Base-by-base conservation (phyloP, 2,113 vertebrate genomes). In the Chascanopsetta lugubris region DNA sequence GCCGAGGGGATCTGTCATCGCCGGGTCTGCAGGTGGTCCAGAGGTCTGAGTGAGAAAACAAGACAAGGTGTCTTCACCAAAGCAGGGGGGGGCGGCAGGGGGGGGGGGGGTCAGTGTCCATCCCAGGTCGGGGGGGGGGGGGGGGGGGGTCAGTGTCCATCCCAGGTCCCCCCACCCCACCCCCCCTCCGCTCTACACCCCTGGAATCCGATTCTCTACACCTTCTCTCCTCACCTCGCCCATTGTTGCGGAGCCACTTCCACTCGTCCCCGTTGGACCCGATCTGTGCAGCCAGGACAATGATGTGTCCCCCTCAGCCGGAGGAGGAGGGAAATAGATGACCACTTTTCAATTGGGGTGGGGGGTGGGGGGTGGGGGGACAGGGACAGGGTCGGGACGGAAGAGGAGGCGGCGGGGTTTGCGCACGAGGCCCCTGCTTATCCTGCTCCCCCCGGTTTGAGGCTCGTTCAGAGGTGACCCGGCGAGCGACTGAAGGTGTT, bases 1-100 rank as follows among this genome's bases (percentile, higher is more conserved):
- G 88, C 67, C 75, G 83, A 89, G 79, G 75, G 75, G 75, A 88
- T 81, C 88, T 89, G 87, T 91, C 89, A 78, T 85, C 87, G 21
- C 59, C 56, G 3, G 47, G 75, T 50, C 88, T 72, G 85, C 89
- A 88, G 88, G 87, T 90, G 86, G 88, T 80, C 86, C 74, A 43
- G 61, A 77, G 85, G 75, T 80, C 81, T 47, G 48, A 71, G 72
- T 45, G 61, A 81, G 69, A 84, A 87, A 88, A 88, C 87, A 88
- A 85, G 86, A 61, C 3, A 1, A 12, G 40, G 34, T 18, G 77
- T 67, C 75, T 80, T 83, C 75, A 82, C 47, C 79, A 10, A 79
- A 69, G 82, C 81, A 38, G 27, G 0, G 76, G 43, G 8, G 51
- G 38, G 3, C n/a, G n/a, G 50, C 79, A 10, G 80, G 72, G 82